Conservation (phyloP, 2,888 invertebrate species). For the Vandiemenella viatica region DNA sequence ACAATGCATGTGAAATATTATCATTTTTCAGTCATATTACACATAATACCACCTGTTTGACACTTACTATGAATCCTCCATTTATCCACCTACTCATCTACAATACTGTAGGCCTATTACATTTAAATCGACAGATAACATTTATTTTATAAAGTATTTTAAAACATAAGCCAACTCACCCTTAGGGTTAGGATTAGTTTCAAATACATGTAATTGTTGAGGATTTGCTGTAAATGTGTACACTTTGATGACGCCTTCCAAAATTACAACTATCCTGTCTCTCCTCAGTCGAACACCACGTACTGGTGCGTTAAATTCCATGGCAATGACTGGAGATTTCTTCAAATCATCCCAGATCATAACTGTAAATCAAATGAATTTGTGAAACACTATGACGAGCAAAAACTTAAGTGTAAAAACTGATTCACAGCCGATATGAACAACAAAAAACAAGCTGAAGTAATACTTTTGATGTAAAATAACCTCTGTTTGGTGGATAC, state of each 20-base stretch:
- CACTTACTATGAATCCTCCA: too few species aligned
- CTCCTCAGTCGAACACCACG: conserved; percentile 82
- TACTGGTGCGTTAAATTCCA: conserved; percentile 89
- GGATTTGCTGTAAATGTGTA: conserved; percentile 94
- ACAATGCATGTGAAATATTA: too few species aligned
- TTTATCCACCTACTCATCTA: too few species aligned
- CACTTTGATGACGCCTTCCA: conserved; percentile 91
- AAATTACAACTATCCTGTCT: conserved; percentile 89
- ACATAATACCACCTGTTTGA: too few species aligned
- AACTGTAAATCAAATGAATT: conserved; percentile 35
- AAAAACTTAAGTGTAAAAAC: neutral
- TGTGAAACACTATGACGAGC: neutral
- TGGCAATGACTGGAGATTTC: conserved; percentile 81
- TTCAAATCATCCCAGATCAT: conserved; percentile 97
- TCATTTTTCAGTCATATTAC: too few species aligned
- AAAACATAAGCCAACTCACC: too few species aligned
- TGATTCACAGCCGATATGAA: too few species aligned
- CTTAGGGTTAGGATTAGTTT: conserved; percentile 82
- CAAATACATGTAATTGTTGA: conserved; percentile 89
- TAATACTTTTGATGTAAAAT: neutral
- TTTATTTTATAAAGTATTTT: too few species aligned
- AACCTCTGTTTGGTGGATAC: conserved; percentile 80
- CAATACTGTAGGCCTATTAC: too few species aligned
- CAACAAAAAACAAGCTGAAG: neutral
- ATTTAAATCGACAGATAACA: too few species aligned